Conservation (phyloP, 2,888 invertebrate species). For the Poecilobothrus nobilitatus region DNA sequence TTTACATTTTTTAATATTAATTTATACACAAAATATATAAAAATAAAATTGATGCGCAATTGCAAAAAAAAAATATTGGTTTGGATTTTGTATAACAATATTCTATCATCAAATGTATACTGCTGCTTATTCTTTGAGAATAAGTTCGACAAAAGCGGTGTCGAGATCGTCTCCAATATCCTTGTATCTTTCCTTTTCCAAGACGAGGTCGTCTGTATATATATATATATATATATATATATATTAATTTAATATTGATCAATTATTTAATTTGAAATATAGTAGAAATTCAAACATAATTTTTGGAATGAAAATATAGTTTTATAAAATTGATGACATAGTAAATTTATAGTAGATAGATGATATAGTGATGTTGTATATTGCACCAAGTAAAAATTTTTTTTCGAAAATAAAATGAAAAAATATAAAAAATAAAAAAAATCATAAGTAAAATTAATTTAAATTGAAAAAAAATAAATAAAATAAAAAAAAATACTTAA, state of each 20-base stretch:
- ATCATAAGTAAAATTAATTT: background rate
- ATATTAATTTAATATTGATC: background rate
- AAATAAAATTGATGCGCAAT: background rate
- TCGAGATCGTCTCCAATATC: constrained; percentile 99
- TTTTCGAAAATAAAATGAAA: constrained; percentile 23
- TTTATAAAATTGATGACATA: too few relatives aligned
- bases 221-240: constrained; percentile 19
- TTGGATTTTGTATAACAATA: too few relatives aligned
- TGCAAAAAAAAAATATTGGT: background rate
- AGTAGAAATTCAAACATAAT: background rate
- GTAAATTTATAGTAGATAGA: too few relatives aligned
- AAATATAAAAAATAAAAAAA: constrained; percentile 22
- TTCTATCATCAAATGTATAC: background rate
- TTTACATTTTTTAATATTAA: background rate
- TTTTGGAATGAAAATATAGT: constrained; percentile 2
- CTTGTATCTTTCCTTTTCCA: constrained; percentile 99
- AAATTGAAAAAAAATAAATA: constrained; percentile 11
- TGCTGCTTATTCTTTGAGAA: constrained; percentile 57
- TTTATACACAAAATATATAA: background rate
- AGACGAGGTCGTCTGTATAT: constrained; percentile 78
- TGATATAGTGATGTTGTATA: too few relatives aligned
- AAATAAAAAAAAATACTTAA: constrained; percentile 14
- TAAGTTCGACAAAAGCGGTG: constrained; percentile 93
- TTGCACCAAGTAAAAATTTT: constrained; percentile 8
- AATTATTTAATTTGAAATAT: constrained; percentile 9